Evolutionary conservation across 2,797 vertebrate genomes (phyloP).

Genomic region (Mastacembelus armatus): DNA sequence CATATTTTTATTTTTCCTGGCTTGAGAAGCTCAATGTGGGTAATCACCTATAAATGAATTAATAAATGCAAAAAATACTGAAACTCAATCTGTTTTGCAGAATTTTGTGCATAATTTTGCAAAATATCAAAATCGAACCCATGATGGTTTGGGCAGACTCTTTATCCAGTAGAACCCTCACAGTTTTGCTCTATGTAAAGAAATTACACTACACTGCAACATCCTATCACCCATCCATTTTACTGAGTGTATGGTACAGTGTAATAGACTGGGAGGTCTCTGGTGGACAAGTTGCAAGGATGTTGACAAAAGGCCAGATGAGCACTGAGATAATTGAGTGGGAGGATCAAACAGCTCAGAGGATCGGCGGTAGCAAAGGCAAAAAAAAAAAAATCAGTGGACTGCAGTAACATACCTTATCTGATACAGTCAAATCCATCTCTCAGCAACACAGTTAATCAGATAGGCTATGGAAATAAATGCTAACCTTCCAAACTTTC

Average conservation of each 20-base stretch:
- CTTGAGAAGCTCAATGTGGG: conserved; percentile 35
- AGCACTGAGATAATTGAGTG: conserved; percentile 57
- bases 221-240: background rate
- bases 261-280: conserved; percentile 20
- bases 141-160: no score
- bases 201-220: background rate
- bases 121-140: background rate
- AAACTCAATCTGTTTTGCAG: conserved; percentile 6
- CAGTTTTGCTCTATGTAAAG: background rate
- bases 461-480: conserved; percentile 20
- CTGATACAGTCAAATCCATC: conserved; percentile 38
- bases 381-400: conserved; percentile 9
- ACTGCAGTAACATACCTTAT: conserved; percentile 28
- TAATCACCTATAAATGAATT: conserved; percentile 33
- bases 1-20: conserved; percentile 55
- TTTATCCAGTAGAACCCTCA: background rate
- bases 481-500: conserved; percentile 11
- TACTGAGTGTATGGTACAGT: conserved; percentile 13
- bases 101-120: background rate
- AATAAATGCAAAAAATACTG: conserved; percentile 22
- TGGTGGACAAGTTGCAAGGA: conserved; percentile 28
- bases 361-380: conserved; percentile 26
- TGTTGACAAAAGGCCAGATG: conserved; percentile 52
- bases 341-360: conserved; percentile 60
- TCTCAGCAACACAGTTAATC: conserved; percentile 28